Evolutionary conservation across 1,140 invertebrate genomes (phyloP), one percentile per base, ranked within the genome.

Genomic region (Nasonia longicornis): DNA sequence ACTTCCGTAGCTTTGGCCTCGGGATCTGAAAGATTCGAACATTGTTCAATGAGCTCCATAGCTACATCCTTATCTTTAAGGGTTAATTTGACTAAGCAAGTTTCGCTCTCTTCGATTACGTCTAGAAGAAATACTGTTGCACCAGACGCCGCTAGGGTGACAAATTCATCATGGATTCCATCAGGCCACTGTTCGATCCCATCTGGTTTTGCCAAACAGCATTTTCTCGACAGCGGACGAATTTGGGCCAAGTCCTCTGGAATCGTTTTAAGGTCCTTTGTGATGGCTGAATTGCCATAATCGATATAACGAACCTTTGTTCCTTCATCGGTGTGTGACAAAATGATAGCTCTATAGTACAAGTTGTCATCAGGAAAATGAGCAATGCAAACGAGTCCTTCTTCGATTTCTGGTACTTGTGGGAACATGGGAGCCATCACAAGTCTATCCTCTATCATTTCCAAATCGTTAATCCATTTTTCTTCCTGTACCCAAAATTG

Each of bases 401-500:
- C 91, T 79, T 91, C 87, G 0, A 92, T 82, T 26, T 93, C 88
- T 0, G 88, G 83, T 1, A 92, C 86, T 1, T 84, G 79, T 16
- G 92, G 87, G 71, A 93, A 92, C 69, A 92, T 88, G 6, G 92
- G 87, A 2, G 91, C 91, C 70, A 92, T 89, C 4, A 90, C 84
- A 77, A 94, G 87, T 82, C 89, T 90, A 20, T 93, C 92, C 1
- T 90, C 91, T 16, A 95, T 91, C 22, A 91, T 91, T 82, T 94
- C 93, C 2, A 95, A 86, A 74, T 92, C 89, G 0, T 89, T 80
- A 3, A 90, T 87, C 38, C 91, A 89, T 35, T 92, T 90, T 63
- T 92, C 91, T 81, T 93, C 90, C 69, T 95, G 94, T 20, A 95
- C 87, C 86, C 93, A 95, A 85, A 95, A 95, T 63, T 94, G 92